These are phyloP conservation scores for Polyploca ridens DNA, from an alignment of 2,888 invertebrate species.

Conservation along the genomic window DNA sequence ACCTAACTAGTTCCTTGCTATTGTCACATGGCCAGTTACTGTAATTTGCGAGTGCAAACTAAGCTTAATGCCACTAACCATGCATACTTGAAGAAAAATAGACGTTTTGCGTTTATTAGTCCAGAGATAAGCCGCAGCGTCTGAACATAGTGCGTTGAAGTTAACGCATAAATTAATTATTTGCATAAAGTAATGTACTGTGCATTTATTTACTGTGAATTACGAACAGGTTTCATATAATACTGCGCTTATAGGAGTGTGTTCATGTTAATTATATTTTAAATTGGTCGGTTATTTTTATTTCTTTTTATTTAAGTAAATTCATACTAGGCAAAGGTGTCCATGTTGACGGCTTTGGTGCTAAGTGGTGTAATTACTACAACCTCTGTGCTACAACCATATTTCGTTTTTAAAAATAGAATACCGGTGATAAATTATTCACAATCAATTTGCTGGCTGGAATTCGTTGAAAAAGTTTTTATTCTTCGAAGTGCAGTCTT, in stretches of 20 bases:
- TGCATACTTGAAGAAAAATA: too few relatives aligned
- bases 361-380: neutral
- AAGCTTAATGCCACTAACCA: too few relatives aligned
- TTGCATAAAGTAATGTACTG: conserved; percentile 5
- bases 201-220: neutral
- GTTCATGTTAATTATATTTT: conserved; percentile 1
- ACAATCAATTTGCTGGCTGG: neutral
- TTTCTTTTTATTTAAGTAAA: neutral
- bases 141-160: neutral
- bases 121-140: too few relatives aligned
- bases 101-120: too few relatives aligned
- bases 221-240: neutral
- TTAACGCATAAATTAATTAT: neutral
- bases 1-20: too few relatives aligned
- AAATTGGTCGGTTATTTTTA: neutral
- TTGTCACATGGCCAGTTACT: too few relatives aligned
- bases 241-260: neutral
- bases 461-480: neutral
- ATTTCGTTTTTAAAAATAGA: neutral
- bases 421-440: neutral
- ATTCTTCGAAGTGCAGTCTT: neutral
- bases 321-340: neutral
- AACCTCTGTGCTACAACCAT: too few relatives aligned
- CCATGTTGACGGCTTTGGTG: neutral
- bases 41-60: too few relatives aligned